These are phyloP conservation scores for Cistogaster globosa DNA, from an alignment of 2,888 invertebrate genomes.

Conservation along the genomic window DNA sequence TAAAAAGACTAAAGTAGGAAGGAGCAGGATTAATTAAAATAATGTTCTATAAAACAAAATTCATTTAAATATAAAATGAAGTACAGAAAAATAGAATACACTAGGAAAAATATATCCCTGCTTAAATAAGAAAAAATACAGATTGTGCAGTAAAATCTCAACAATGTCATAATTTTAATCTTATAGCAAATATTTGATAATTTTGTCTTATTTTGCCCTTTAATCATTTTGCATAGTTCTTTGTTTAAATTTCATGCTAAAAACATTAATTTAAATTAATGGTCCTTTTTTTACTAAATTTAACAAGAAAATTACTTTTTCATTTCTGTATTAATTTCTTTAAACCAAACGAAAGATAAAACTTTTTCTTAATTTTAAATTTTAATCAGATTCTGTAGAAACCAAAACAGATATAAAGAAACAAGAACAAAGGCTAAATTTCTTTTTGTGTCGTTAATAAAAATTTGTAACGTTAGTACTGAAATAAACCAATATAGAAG, in stretches of 20 bases:
- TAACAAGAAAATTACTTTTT: neutral
- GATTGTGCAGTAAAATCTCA: no score
- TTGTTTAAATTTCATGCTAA: neutral
- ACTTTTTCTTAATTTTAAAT: neutral
- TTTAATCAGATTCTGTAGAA: slow-evolving; percentile 27
- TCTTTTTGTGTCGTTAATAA: slow-evolving; percentile 19
- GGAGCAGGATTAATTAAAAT: neutral
- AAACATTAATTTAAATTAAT: neutral
- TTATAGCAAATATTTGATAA: no score
- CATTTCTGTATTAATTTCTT: neutral
- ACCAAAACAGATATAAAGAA: slow-evolving; percentile 9
- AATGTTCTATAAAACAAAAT: no score
- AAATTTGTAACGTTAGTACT: slow-evolving; percentile 5
- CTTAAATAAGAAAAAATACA: no score
- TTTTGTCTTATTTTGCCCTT: no score
- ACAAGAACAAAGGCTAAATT: no score
- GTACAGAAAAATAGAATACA: no score
- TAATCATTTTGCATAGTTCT: no score
- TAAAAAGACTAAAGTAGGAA: no score
- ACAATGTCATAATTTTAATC: no score
- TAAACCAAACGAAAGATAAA: neutral
- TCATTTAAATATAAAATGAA: no score
- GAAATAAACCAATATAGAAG: slow-evolving; percentile 11
- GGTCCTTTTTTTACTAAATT: neutral
- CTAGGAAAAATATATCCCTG: no score